A percentile compares a stretch with the other conserved stretches of the same genome.
Evolutionary conservation across 2,113 vertebrate species (phyloP).

Genomic region (Riparia riparia): DNA sequence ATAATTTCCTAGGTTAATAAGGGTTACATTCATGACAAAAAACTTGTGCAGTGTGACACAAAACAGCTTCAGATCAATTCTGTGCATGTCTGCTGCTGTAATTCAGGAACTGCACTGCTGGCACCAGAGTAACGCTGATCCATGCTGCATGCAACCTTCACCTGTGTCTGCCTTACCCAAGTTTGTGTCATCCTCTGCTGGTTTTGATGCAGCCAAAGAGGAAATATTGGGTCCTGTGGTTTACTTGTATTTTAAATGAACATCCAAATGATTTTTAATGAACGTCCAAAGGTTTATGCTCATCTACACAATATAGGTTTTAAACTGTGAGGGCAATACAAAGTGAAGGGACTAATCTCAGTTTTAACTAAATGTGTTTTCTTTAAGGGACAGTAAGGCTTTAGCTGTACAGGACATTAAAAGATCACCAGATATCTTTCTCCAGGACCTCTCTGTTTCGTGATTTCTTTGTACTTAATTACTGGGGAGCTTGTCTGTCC

Average conservation of each 20-base stretch:
- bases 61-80: not conserved
- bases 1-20: not conserved
- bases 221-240: not conserved
- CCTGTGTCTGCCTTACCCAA: rapidly evolving
- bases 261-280: not conserved
- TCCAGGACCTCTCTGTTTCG: not conserved
- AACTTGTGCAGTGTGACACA: not conserved
- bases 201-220: not conserved
- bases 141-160: rapidly evolving
- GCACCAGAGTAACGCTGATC: not conserved
- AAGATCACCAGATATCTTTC: not conserved
- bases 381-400: not conserved
- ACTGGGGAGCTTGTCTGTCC: not conserved
- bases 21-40: not conserved
- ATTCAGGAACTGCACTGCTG: not conserved
- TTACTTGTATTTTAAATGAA: not conserved
- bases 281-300: not conserved
- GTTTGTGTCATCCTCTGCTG: not conserved
- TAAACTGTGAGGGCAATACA: not conserved
- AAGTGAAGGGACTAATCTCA: not conserved
- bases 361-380: not conserved
- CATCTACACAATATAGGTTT: not conserved
- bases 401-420: not conserved
- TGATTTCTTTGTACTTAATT: not conserved
- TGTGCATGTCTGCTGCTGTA: not conserved